A percentile compares a stretch with the other conserved stretches of the same genome.
Conservation (phyloP, 2,888 invertebrate species). For the Octonoba sinensis region DNA sequence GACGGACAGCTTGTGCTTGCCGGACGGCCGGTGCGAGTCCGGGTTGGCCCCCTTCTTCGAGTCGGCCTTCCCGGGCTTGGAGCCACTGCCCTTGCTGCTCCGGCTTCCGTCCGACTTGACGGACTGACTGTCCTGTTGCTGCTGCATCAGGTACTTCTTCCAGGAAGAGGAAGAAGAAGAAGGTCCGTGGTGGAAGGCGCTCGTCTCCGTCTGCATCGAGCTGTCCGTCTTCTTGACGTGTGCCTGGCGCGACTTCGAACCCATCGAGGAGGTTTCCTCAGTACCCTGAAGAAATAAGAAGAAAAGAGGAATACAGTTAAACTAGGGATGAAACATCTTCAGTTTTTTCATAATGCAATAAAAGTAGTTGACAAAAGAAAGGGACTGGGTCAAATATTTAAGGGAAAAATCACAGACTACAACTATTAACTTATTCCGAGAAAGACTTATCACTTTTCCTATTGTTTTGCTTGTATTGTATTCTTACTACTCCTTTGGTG, state of each 20-base stretch:
- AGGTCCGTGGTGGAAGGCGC: slow-evolving; percentile 70
- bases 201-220: slow-evolving; percentile 75
- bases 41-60: slow-evolving; percentile 15
- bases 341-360: neutral
- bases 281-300: slow-evolving; percentile 21
- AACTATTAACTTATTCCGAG: too few relatives aligned
- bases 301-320: too few relatives aligned
- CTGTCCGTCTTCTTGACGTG: slow-evolving; percentile 73
- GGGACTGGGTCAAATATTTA: too few relatives aligned
- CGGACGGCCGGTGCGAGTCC: slow-evolving; percentile 34
- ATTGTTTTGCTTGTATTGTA: too few relatives aligned
- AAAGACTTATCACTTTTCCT: too few relatives aligned
- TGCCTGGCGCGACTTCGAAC: slow-evolving; percentile 56
- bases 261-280: slow-evolving; percentile 20
- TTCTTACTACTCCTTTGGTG: too few relatives aligned
- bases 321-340: neutral
- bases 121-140: slow-evolving; percentile 36
- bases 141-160: slow-evolving; percentile 64
- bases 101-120: slow-evolving; percentile 32
- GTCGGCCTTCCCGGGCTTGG: slow-evolving; percentile 27
- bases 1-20: slow-evolving; percentile 48
- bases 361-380: too few relatives aligned
- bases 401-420: neutral
- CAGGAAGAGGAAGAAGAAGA: slow-evolving; percentile 44
- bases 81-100: slow-evolving; percentile 13